Percentiles rank a stretch among this genome's conserved stretches.
These are phyloP conservation scores for Stegana nigrithorax DNA, from an alignment of 2,888 invertebrate genomes.

Conservation along the genomic window DNA sequence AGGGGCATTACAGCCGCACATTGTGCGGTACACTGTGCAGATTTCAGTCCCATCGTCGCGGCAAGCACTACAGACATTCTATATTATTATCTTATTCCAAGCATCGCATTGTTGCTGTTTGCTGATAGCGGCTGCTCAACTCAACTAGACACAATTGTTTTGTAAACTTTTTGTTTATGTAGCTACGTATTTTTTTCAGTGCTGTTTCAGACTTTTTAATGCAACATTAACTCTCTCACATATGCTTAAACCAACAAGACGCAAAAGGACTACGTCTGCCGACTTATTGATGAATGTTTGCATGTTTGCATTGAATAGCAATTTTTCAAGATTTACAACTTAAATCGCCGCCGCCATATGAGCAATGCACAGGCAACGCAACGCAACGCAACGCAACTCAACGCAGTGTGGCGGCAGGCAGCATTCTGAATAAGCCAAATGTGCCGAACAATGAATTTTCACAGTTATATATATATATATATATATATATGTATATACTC, in stretches of 20 bases:
- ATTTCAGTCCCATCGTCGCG: too few relatives aligned
- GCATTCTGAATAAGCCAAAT: slow-evolving; percentile 29
- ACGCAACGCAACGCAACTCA: not conserved
- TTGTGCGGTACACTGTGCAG: too few relatives aligned
- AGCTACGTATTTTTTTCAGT: slow-evolving; percentile 21
- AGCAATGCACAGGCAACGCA: not conserved
- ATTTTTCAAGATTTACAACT: slow-evolving; percentile 64
- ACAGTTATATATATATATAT: too few relatives aligned
- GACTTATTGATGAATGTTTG: slow-evolving; percentile 55
- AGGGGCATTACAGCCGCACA: too few relatives aligned
- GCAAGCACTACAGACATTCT: too few relatives aligned
- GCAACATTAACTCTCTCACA: slow-evolving; percentile 29
- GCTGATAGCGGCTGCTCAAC: slow-evolving; percentile 20
- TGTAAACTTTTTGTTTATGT: slow-evolving; percentile 33
- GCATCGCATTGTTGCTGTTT: too few relatives aligned
- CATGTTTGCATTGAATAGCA: slow-evolving; percentile 57
- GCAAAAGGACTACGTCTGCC: slow-evolving; percentile 23
- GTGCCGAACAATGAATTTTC: slow-evolving; percentile 41
- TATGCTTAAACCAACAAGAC: slow-evolving; percentile 2
- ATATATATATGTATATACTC: slow-evolving; percentile 1
- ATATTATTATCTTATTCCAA: too few relatives aligned
- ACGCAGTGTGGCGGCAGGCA: not conserved
- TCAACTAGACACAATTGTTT: slow-evolving; percentile 34
- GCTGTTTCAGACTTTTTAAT: slow-evolving; percentile 30
- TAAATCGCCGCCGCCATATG: slow-evolving; percentile 32